Base-by-base conservation (phyloP, 2,797 vertebrate species). In the Sebastiscus tertius region DNA sequence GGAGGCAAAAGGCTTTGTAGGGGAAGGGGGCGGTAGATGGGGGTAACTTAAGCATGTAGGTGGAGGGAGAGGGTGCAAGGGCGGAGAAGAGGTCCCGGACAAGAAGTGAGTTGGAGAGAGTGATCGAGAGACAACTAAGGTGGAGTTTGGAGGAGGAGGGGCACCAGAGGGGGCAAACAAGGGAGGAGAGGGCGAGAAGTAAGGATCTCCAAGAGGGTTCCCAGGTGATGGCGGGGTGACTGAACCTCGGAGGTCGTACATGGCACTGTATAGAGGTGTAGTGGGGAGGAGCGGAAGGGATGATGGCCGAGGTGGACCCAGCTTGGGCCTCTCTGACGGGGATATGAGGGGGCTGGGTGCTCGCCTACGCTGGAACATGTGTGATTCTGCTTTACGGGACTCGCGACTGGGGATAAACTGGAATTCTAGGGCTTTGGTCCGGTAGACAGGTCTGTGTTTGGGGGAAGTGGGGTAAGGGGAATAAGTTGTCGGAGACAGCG, bases 1-100 rank as follows among this genome's bases (percentile, higher is more conserved):
- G 60, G 97, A 96, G n/a, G 97, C 97, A 18, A 99, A 99, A 0
- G 98, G 97, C 83, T 98, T 99, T 31, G 97, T 96, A 13, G 97
- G 96, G 39, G 97, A 94, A 2, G 96, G 94, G 36, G 95, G 94
- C 0, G 96, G 94, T 27, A 96, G 86, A 71, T 96, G 95, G 8
- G 96, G 96, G 84, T 96, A 96, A 84, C 95, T 96, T 62, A 96
- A 87, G 81, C 98, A 99, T 61, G 97, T 94, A 46, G 95, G 70
- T 29, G 97, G 95, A 88, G 94, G 64, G 88, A 96, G 88, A 88
- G 97, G 79, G 94, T 97, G 87, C 80, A 97, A 34, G 87, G 98
- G n/a, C 66, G 97, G 91, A 87, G 96, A 91, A 72, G 97, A 89
- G 54, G 95, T 92, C 68, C 95, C 95, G 0, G 96, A 96, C 34